These are phyloP conservation scores for Ctenoplectra terminalis DNA, from an alignment of 1,140 invertebrate genomes.

Conservation along the genomic window DNA sequence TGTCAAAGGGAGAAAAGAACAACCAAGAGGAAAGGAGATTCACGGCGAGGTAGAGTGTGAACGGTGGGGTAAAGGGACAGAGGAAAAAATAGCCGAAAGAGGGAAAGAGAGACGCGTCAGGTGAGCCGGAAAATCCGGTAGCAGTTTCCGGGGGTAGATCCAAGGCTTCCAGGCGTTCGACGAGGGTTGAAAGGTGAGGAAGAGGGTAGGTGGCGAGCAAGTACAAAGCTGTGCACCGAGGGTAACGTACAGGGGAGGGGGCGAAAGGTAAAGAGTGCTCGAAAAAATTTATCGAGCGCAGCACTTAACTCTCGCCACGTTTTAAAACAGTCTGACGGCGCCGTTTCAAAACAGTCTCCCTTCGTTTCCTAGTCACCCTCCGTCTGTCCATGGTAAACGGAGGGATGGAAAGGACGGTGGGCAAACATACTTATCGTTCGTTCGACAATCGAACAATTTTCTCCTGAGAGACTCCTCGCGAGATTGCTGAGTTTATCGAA, in stretches of 20 bases:
- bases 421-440: constrained; percentile 49
- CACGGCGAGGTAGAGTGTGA: background rate
- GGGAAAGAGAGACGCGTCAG: constrained; percentile 35
- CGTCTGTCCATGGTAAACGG: background rate
- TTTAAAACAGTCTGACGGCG: constrained; percentile 57
- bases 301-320: constrained; percentile 62
- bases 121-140: constrained; percentile 65
- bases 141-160: constrained; percentile 64
- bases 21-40: constrained; percentile 30
- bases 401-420: background rate
- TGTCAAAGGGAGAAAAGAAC: constrained; percentile 45
- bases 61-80: background rate
- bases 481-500: background rate
- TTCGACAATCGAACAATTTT: constrained; percentile 49
- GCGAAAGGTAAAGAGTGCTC: constrained; percentile 59
- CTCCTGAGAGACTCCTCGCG: background rate
- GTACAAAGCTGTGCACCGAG: constrained; percentile 54
- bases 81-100: background rate
- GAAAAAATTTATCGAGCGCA: constrained; percentile 68
- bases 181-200: constrained; percentile 53
- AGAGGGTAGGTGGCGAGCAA: constrained; percentile 55
- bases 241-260: background rate
- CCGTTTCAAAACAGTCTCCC: constrained; percentile 43
- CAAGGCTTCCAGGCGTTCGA: constrained; percentile 51
- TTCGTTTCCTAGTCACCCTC: background rate